Base-by-base conservation (phyloP, 2,888 invertebrate species). In the Stenchaetothrips biformis region DNA sequence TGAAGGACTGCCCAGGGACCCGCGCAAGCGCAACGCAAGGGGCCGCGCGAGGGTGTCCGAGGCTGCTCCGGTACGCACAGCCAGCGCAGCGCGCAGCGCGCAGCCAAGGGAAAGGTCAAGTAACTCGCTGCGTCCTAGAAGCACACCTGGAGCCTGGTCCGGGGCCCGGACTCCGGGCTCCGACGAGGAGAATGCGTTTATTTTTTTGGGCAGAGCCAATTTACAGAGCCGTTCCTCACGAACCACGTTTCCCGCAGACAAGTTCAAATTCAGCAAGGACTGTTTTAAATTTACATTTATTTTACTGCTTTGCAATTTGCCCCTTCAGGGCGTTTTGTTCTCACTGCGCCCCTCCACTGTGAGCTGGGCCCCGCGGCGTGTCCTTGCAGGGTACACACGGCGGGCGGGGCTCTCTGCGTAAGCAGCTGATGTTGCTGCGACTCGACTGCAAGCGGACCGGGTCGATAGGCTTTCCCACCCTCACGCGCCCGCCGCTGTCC, bases 391-490 rank as follows among this genome's bases (percentile, higher is more conserved):
- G 37, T 37, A 37, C 4, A 37, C 37, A 37, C 37, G 11, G 67
- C 25, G 67, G 25, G 59, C 6, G 53, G 53, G 6, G 53, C 53
- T 2, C 37, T 37, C 37, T 37, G 37, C 37, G 53, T 13, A 16
- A 74, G 78, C 49, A 78, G 78, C 49, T 78, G 49, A 78, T 78
- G 78, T 78, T 48, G 48, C 48, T 48, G 48, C 67, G 21, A 67
- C 67, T 67, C 67, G 21, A 67, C 67, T 67, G 67, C 67, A 67
- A 21, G 67, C 67, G 25, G 67, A 7, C 67, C 7, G 21, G 67
- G 25, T 74, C 67, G 67, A 74, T 80, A 48, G 74, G 74, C 80
- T 74, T 80, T 25, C 59, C 67, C 62, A 25, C 59, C 59, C 59
- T 62, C 74, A 80, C 67, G 27, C 74, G 18, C 62, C 37, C 53